Conservation (phyloP, 2,888 invertebrate species). For the Cryptocheilus praepositus region DNA sequence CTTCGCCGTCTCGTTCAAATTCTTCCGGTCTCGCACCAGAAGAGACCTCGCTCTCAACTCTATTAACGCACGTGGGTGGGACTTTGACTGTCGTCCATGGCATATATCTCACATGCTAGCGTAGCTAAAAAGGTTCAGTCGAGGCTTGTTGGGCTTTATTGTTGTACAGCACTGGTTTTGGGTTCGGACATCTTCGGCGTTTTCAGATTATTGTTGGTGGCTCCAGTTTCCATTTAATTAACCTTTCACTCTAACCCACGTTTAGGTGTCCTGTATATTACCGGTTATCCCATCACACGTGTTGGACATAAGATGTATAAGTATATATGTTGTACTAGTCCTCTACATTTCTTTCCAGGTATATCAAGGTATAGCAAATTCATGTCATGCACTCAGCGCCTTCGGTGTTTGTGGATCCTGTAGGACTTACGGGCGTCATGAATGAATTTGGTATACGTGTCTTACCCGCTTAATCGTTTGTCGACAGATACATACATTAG, state of each 20-base stretch:
- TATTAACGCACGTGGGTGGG: conserved; percentile 22
- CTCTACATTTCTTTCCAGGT: conserved; percentile 55
- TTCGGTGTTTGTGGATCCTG: too few species aligned
- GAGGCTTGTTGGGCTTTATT: conserved; percentile 67
- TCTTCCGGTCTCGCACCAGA: neutral
- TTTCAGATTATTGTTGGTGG: conserved; percentile 69
- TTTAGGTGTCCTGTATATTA: conserved; percentile 51
- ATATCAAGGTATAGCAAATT: conserved; percentile 44
- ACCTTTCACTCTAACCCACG: conserved; percentile 46
- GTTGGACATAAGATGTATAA: conserved; percentile 26
- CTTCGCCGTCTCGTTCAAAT: neutral
- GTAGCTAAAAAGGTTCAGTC: conserved; percentile 45
- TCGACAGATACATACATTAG: conserved; percentile 12
- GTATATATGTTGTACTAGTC: conserved; percentile 39
- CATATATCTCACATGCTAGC: conserved; percentile 42
- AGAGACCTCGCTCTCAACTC: neutral
- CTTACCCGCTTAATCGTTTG: conserved; percentile 21
- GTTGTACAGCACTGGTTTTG: conserved; percentile 72
- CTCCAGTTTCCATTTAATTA: conserved; percentile 59
- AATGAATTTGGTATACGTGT: conserved; percentile 36
- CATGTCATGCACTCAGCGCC: conserved; percentile 9
- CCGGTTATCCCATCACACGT: conserved; percentile 40
- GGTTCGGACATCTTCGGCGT: conserved; percentile 62
- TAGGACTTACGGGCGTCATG: neutral
- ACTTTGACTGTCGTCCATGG: conserved; percentile 47